Percentiles rank a stretch among this genome's conserved stretches.
phyloP scores from a whole-genome alignment of 2,797 vertebrate genomes.

The Propithecus perrieri region DNA sequence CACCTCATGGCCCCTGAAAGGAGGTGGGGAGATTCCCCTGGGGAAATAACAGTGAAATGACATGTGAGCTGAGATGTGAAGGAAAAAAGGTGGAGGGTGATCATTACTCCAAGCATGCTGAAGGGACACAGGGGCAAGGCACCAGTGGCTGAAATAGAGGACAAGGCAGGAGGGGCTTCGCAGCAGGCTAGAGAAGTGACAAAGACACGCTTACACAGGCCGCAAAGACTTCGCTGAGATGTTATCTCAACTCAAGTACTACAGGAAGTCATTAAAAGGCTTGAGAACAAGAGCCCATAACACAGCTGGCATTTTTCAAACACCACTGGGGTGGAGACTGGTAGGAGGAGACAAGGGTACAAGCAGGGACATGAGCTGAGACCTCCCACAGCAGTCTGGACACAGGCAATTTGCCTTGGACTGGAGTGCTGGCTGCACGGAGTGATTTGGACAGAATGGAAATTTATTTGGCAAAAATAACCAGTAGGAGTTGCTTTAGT shows the following conservation, averaged over 20 bases:
- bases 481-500: neutral
- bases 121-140: neutral
- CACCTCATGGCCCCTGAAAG: neutral
- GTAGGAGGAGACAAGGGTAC: neutral
- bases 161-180: neutral
- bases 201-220: neutral
- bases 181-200: neutral
- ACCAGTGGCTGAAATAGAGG: neutral
- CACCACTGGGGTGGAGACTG: neutral
- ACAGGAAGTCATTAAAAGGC: neutral
- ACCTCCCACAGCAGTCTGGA: neutral
- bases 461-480: neutral
- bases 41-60: neutral
- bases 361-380: neutral
- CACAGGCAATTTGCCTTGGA: neutral
- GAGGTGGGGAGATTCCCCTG: neutral
- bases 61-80: neutral
- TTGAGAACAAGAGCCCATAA: neutral
- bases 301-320: neutral
- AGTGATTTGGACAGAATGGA: neutral
- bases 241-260: neutral
- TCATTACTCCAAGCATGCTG: neutral
- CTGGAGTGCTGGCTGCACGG: neutral
- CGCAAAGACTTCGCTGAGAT: rapidly evolving
- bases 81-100: neutral